Percentiles rank a stretch among this genome's conserved stretches.
Conservation (phyloP, 2,113 vertebrate species). For the Ciconia boyciana region DNA sequence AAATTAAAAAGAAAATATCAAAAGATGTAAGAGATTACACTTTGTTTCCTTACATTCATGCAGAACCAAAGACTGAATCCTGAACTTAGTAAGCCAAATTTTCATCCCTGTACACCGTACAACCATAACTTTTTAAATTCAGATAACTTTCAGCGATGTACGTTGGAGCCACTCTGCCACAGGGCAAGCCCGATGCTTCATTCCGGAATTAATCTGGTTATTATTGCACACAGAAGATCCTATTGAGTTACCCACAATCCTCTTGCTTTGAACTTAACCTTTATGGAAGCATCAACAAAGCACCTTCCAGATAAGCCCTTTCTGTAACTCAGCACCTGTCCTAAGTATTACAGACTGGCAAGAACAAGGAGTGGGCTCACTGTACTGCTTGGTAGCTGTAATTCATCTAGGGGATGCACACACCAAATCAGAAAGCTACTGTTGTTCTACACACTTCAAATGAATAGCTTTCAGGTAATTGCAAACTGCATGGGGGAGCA, state of each 20-base stretch:
- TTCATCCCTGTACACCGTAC: not conserved
- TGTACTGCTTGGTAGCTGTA: not conserved
- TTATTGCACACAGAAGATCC: not conserved
- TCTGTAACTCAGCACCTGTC: not conserved
- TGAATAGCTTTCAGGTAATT: not conserved
- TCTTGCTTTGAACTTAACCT: not conserved
- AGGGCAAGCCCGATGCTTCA: rapidly evolving
- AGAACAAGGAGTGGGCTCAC: not conserved
- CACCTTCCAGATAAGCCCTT: not conserved
- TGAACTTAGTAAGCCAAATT: not conserved
- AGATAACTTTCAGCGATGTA: not conserved
- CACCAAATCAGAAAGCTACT: not conserved
- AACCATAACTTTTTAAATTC: not conserved
- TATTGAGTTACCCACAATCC: not conserved
- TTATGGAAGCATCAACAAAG: not conserved
- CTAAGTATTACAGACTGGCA: not conserved
- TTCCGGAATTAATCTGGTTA: not conserved
- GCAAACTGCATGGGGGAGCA: not conserved
- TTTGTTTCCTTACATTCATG: not conserved
- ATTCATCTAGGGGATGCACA: not conserved
- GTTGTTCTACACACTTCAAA: not conserved
- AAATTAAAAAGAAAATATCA: not conserved
- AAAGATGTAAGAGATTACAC: not conserved
- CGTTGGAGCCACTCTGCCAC: not conserved
- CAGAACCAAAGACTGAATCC: not conserved